Base-by-base conservation (phyloP, 2,797 vertebrate species). In the Furcifer pardalis region DNA sequence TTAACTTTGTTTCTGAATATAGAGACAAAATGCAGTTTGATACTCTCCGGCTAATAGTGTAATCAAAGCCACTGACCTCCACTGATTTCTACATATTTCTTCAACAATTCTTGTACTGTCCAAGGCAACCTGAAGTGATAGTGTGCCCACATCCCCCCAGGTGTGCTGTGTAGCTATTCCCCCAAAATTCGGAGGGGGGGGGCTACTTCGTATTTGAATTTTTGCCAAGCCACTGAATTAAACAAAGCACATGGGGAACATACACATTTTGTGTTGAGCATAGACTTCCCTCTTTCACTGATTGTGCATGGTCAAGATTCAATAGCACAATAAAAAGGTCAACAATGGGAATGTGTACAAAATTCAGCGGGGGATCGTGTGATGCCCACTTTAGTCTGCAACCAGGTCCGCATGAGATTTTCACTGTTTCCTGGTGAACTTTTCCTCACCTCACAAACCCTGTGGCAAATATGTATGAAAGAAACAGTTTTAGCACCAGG, bases 11-110 rank as follows among this genome's bases (percentile, higher is more conserved):
- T 56, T 72, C 56, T 60, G 68, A 27, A 56, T 66, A 62, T 2
- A 76, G 66, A 60, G 42, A 37, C 32, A 52, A 83, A 83, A 76
- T 63, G 46, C 30, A 46, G 3, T 75, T 82, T 82, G 71, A 40
- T 25, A 49, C 23, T 52, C 17, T 76, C 46, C 30, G 21, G 44
- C 12, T 23, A 8, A 52, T 49, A 76, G 2, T 9, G 52, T 52
- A 7, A 83, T 83, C 66, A 65, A 19, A 56, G 52, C 52, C 52
- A 56, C 52, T 19, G 21, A 19, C 17, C 52, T 15, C 27, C 6
- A 27, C 21, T 78, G 2, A 40, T 32, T 56, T 21, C 52, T 56
- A 21, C 21, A 59, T 42, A 15, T 62, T 62, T 35, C 25, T 25
- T 77, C 15, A 37, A 1, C 30, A 6, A 5, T 66, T 79, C n/a